Evolutionary conservation across 2,888 invertebrate species (phyloP).

Genomic region (Caprella mutica): DNA sequence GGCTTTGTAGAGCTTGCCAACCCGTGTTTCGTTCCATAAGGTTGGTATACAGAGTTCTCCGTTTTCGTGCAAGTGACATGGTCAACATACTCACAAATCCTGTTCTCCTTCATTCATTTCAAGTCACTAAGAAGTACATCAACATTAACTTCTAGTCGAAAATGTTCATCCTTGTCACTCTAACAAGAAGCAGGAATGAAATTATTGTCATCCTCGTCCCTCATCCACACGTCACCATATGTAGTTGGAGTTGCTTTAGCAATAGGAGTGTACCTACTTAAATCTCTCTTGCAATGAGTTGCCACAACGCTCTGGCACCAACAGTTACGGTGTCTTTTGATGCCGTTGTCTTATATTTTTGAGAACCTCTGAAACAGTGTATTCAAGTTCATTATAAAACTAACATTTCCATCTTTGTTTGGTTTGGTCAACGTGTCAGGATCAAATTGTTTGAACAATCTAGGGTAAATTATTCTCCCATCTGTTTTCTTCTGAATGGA

Average conservation of each 20-base stretch:
- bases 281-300: background rate
- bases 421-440: background rate
- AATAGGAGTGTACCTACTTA: constrained; percentile 1
- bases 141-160: constrained; percentile 1
- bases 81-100: background rate
- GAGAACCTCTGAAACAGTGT: constrained; percentile 5
- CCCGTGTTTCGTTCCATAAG: too few species aligned
- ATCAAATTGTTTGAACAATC: background rate
- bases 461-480: background rate
- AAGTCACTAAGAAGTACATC: background rate
- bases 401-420: background rate
- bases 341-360: background rate
- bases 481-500: background rate
- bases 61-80: background rate
- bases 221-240: constrained; percentile 1
- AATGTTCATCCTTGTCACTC: background rate
- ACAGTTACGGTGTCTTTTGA: background rate
- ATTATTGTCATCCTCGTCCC: background rate
- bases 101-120: background rate
- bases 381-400: constrained; percentile 1
- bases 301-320: background rate
- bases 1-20: too few species aligned
- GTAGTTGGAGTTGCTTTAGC: background rate
- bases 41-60: constrained; percentile 3
- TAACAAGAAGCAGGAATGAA: too few species aligned